A percentile compares a stretch with the other conserved stretches of the same genome.
phyloP scores from a whole-genome alignment of 2,113 vertebrate species.

The Terrapene triunguis region DNA sequence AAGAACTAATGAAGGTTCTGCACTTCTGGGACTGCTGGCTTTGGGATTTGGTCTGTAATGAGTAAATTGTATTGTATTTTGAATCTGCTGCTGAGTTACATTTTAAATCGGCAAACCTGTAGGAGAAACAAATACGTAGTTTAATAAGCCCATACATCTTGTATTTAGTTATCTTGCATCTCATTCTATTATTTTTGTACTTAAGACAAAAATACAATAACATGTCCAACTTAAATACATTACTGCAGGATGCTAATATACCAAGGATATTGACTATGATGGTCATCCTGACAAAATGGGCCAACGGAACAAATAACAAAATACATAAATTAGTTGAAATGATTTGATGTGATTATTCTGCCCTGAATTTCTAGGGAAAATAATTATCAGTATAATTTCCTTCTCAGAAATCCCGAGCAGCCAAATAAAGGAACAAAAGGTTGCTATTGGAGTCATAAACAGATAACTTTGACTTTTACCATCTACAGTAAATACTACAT shows the following conservation, averaged over 20 bases:
- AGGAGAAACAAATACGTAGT: constrained; percentile 47
- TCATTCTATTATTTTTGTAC: constrained; percentile 70
- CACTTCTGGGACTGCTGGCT: not conserved
- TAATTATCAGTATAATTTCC: constrained; percentile 67
- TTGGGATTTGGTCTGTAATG: not conserved
- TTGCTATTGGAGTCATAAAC: constrained; percentile 28
- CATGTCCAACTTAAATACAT: constrained; percentile 65
- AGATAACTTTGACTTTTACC: not conserved
- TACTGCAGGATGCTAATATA: constrained; percentile 69
- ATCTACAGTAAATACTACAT: not conserved
- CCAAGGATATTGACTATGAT: constrained; percentile 73
- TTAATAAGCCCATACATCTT: not conserved
- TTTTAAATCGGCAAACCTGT: constrained; percentile 44
- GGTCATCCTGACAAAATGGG: constrained; percentile 62
- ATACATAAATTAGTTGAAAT: constrained; percentile 66
- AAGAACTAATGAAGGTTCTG: not conserved
- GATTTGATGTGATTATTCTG: constrained; percentile 71
- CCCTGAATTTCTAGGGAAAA: constrained; percentile 68
- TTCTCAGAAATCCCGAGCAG: constrained; percentile 62
- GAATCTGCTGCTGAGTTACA: constrained; percentile 29
- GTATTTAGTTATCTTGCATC: constrained; percentile 20
- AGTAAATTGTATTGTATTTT: constrained; percentile 43
- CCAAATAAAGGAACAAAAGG: constrained; percentile 46
- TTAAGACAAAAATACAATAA: constrained; percentile 63
- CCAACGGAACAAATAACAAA: constrained; percentile 71